Evolutionary conservation across 2,888 invertebrate species (phyloP).

Genomic region (Ophraella communa): DNA sequence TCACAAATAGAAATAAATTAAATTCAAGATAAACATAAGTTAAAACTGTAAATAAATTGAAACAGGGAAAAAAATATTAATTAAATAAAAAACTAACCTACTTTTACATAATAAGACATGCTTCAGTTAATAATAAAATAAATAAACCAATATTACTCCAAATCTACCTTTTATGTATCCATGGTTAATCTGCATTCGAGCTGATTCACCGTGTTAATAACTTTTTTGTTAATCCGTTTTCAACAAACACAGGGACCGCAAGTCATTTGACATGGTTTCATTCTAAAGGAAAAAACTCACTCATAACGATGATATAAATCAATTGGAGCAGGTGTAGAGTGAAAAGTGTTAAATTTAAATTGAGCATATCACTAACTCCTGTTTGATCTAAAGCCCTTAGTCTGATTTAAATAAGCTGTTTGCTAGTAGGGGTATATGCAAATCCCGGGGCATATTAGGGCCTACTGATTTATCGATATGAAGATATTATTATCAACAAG

Average conservation of each 20-base stretch:
- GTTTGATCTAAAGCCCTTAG: constrained; percentile 43
- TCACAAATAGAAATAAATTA: no score
- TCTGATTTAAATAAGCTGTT: constrained; percentile 39
- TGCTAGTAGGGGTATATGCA: constrained; percentile 30
- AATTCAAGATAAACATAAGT: no score
- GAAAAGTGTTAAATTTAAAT: constrained; percentile 42
- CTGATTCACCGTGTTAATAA: constrained; percentile 41
- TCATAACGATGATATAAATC: constrained; percentile 37
- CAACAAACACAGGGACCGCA: constrained; percentile 36
- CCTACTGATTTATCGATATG: neutral
- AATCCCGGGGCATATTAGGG: constrained; percentile 9
- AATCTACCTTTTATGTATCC: neutral
- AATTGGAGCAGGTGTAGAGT: constrained; percentile 44
- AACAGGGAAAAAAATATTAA: neutral
- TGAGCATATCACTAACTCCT: constrained; percentile 40
- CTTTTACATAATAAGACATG: neutral
- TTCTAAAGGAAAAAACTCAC: constrained; percentile 27
- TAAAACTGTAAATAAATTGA: neutral
- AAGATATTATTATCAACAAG: neutral
- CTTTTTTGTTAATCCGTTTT: constrained; percentile 36
- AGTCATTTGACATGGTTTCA: constrained; percentile 38
- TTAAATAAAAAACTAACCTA: neutral
- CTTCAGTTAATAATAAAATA: neutral
- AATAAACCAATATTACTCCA: constrained; percentile 1
- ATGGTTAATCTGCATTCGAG: constrained; percentile 18